A percentile compares a stretch with the other conserved stretches of the same genome.
Conservation (phyloP, 2,797 vertebrate species). For the Ispidina lecontei region DNA sequence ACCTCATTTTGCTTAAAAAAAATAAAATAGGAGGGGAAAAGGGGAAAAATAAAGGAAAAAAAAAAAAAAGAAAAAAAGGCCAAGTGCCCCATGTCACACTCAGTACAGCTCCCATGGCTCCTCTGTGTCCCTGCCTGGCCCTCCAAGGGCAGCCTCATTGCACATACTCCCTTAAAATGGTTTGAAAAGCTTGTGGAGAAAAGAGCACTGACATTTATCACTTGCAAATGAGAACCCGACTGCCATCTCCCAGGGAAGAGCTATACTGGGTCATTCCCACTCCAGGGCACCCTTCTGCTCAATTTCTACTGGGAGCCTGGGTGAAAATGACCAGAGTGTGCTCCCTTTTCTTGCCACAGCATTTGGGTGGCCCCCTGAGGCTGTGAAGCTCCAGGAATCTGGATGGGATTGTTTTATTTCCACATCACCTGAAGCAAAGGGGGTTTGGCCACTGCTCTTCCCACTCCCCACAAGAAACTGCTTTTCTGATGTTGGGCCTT, state of each 20-base stretch:
- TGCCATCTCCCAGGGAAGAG: not conserved
- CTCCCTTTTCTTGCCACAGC: not conserved
- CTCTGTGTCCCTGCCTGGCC: not conserved
- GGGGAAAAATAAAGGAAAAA: no score
- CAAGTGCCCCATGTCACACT: not conserved
- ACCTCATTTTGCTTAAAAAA: constrained; percentile 43
- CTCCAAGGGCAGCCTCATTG: not conserved
- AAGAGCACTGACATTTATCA: constrained; percentile 60
- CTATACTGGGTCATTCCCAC: not conserved
- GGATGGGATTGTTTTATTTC: fast-evolving
- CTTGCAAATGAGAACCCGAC: constrained; percentile 36
- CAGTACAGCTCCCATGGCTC: not conserved
- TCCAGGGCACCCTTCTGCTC: not conserved
- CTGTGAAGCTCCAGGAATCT: not conserved
- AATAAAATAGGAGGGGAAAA: not conserved
- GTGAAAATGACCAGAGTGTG: not conserved
- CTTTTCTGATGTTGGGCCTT: not conserved
- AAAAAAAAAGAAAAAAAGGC: not conserved
- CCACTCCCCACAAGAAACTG: not conserved
- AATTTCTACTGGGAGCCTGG: not conserved
- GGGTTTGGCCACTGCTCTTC: not conserved
- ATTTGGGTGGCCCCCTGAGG: not conserved
- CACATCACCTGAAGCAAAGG: not conserved
- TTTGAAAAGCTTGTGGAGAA: constrained; percentile 57
- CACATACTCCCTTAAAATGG: not conserved